Conservation (phyloP, 2,797 vertebrate genomes). For the Holocentrus rufus region DNA sequence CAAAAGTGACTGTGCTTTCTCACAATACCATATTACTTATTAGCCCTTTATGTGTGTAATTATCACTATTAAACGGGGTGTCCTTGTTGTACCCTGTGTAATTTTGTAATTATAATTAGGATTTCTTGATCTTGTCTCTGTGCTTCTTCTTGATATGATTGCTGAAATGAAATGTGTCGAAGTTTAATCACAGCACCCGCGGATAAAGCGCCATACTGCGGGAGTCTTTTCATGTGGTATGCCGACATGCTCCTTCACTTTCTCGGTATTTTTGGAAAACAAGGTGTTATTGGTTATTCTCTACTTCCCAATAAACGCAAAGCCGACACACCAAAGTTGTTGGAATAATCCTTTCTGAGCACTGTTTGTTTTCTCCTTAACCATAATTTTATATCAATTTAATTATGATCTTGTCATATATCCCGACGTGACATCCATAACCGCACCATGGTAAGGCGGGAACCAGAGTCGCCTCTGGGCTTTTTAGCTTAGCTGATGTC, state of each 20-base stretch:
- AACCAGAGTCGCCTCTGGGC: constrained; percentile 35
- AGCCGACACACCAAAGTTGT: background rate
- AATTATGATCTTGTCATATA: no score
- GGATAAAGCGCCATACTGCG: constrained; percentile 60
- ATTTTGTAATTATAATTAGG: constrained; percentile 81
- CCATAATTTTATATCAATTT: background rate
- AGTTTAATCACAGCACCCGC: constrained; percentile 68
- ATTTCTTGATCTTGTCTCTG: constrained; percentile 80
- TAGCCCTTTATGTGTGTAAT: constrained; percentile 76
- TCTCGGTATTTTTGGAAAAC: background rate
- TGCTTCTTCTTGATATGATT: constrained; percentile 73
- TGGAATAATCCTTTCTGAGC: background rate
- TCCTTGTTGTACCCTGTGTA: constrained; percentile 74
- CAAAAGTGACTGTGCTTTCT: constrained; percentile 64
- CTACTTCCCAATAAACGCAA: background rate
- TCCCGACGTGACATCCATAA: constrained; percentile 11
- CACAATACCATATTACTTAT: constrained; percentile 70
- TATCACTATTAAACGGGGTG: constrained; percentile 73
- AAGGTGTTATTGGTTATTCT: constrained; percentile 5
- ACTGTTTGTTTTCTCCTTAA: constrained; percentile 9
- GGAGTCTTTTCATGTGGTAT: constrained; percentile 25
- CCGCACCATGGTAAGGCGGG: constrained; percentile 10
- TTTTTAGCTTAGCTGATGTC: constrained; percentile 49
- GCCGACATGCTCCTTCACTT: background rate
- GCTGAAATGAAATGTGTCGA: constrained; percentile 75